Conservation (phyloP, 2,113 vertebrate genomes). For the Corydoras maculifer region DNA sequence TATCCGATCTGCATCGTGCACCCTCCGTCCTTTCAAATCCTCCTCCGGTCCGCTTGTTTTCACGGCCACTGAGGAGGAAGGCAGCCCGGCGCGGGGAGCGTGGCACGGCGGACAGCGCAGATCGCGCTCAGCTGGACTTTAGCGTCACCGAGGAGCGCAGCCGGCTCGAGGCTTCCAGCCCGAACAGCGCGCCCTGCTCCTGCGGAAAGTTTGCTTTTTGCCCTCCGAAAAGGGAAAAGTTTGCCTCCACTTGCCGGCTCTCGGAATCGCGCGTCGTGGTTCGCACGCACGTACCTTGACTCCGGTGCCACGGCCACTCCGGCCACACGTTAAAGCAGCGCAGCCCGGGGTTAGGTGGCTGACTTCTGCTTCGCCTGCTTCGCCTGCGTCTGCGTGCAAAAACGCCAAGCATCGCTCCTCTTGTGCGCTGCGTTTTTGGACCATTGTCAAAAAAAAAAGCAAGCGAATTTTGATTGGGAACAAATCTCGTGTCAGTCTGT, state of each 20-base stretch:
- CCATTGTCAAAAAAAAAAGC: conserved; percentile 81
- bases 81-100: conserved; percentile 35
- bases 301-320: conserved; percentile 51
- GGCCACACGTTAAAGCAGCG: conserved; percentile 55
- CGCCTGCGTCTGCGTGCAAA: conserved; percentile 49
- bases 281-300: conserved; percentile 49
- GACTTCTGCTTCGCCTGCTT: conserved; percentile 38
- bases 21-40: conserved; percentile 49
- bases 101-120: conserved; percentile 61
- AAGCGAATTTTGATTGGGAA: conserved; percentile 90
- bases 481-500: conserved; percentile 80
- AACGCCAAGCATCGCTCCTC: conserved; percentile 66
- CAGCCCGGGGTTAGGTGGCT: conserved; percentile 36
- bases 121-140: conserved; percentile 65
- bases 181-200: conserved; percentile 52
- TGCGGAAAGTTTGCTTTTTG: conserved; percentile 14
- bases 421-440: conserved; percentile 81
- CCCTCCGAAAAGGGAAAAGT: conserved; percentile 43
- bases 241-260: conserved; percentile 32
- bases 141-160: conserved; percentile 46
- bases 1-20: conserved; percentile 70
- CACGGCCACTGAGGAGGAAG: conserved; percentile 47
- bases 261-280: conserved; percentile 39
- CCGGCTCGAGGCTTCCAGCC: conserved; percentile 47
- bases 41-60: conserved; percentile 44